Conservation (phyloP, 23 tunicate genomes). For the Oikopleura vanhoeffeni region DNA sequence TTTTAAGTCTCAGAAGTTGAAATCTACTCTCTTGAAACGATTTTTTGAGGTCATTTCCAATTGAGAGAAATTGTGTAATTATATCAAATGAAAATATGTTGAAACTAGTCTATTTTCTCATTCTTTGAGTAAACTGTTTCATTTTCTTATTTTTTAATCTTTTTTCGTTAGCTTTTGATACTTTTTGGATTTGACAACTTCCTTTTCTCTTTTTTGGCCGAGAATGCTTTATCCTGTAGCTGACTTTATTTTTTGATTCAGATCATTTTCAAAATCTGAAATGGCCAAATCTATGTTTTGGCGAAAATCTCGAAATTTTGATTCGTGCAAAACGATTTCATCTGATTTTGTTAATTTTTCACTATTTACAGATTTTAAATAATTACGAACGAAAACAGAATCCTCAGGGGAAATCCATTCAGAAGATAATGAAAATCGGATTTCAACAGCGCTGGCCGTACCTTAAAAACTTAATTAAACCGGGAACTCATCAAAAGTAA, state of each 20-base stretch:
- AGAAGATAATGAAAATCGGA: not conserved
- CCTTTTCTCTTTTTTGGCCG: too few relatives aligned
- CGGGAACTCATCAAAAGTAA: too few relatives aligned
- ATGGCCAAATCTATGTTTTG: not conserved
- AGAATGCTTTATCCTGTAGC: not conserved
- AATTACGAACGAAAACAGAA: not conserved
- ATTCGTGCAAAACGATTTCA: not conserved
- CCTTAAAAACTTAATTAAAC: too few relatives aligned
- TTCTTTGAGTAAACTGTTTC: not conserved
- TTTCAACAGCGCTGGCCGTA: not conserved
- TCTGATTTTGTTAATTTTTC: not conserved
- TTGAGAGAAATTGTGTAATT: too few relatives aligned
- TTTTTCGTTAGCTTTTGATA: not conserved
- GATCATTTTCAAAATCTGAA: not conserved
- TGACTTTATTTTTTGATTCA: not conserved
- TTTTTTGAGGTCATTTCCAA: too few relatives aligned
- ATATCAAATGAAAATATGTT: too few relatives aligned
- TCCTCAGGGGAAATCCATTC: not conserved
- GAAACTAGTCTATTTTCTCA: conserved; percentile 10
- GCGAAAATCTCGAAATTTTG: not conserved
- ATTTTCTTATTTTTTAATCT: not conserved
- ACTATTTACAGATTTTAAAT: not conserved
- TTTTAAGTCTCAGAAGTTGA: too few relatives aligned
- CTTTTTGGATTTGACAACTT: conserved; percentile 10
- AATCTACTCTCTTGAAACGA: too few relatives aligned